phyloP scores from a whole-genome alignment of 2,113 vertebrate genomes.

The Corydoras maculifer region DNA sequence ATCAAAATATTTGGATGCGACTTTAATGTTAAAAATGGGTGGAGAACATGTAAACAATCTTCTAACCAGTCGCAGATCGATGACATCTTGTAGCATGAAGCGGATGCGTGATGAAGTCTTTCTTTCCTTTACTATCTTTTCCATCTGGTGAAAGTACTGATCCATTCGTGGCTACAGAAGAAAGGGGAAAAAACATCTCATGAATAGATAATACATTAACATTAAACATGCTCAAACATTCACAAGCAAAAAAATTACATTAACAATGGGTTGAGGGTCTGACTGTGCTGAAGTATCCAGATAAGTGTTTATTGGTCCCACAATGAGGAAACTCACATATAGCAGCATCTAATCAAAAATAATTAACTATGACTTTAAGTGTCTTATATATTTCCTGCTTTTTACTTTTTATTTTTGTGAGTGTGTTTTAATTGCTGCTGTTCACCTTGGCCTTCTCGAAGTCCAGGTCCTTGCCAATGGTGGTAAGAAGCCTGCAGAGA shows the following conservation, averaged over 20 bases:
- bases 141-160: slow-evolving; percentile 98
- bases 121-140: slow-evolving; percentile 96
- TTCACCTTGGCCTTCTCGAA: slow-evolving; percentile 97
- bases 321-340: no score
- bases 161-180: slow-evolving; percentile 86
- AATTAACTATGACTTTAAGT: no score
- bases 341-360: no score
- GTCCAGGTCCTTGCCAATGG: slow-evolving; percentile 96
- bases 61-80: slow-evolving; percentile 91
- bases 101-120: slow-evolving; percentile 96
- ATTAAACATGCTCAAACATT: not conserved
- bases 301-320: no score
- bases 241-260: not conserved
- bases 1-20: not conserved
- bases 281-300: no score
- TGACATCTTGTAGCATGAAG: slow-evolving; percentile 95
- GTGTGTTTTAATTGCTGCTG: not conserved
- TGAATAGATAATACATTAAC: not conserved
- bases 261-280: no score
- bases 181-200: not conserved
- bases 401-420: no score
- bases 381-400: no score
- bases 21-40: not conserved
- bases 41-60: not conserved
- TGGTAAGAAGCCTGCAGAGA: slow-evolving; percentile 90